Percentiles rank a stretch among this genome's conserved stretches.
phyloP scores from a whole-genome alignment of 2,888 invertebrate genomes.

The Zele albiditarsus region DNA sequence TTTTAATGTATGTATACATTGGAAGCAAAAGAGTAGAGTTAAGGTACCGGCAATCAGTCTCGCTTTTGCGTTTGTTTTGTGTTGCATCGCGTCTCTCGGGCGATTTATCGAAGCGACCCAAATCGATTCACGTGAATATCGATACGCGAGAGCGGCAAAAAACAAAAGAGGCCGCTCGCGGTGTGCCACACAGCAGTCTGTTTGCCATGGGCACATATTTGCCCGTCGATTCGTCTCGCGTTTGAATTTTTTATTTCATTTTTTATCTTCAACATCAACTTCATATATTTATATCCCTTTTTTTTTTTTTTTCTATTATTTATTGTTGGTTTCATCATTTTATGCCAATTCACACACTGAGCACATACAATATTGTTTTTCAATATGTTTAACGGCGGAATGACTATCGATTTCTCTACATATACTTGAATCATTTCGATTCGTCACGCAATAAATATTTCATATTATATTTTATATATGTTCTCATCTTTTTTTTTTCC shows the following conservation, averaged over 20 bases:
- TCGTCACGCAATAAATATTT: slow-evolving; percentile 32
- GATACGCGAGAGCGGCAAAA: slow-evolving; percentile 52
- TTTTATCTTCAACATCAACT: slow-evolving; percentile 9
- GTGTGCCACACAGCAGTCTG: slow-evolving; percentile 32
- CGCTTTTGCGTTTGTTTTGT: not conserved
- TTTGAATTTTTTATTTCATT: slow-evolving; percentile 24
- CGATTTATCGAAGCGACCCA: slow-evolving; percentile 55
- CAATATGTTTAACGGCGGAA: slow-evolving; percentile 25
- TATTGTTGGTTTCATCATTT: not conserved
- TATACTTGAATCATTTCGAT: slow-evolving; percentile 15
- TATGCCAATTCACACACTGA: slow-evolving; percentile 29
- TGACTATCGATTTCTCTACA: slow-evolving; percentile 25
- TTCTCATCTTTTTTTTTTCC: not conserved
- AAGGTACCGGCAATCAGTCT: slow-evolving; percentile 5
- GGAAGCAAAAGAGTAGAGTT: slow-evolving; percentile 37
- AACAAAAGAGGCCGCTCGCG: slow-evolving; percentile 50
- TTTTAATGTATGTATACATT: not conserved
- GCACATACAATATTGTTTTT: slow-evolving; percentile 14
- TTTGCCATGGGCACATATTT: slow-evolving; percentile 58
- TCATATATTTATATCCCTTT: slow-evolving; percentile 2
- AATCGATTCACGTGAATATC: slow-evolving; percentile 66
- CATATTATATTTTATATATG: slow-evolving; percentile 18
- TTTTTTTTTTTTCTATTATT: not conserved
- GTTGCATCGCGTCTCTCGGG: not conserved
- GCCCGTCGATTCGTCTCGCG: slow-evolving; percentile 61